Evolutionary conservation across 2,113 vertebrate genomes (phyloP).

Genomic region (Synchiropus splendidus): DNA sequence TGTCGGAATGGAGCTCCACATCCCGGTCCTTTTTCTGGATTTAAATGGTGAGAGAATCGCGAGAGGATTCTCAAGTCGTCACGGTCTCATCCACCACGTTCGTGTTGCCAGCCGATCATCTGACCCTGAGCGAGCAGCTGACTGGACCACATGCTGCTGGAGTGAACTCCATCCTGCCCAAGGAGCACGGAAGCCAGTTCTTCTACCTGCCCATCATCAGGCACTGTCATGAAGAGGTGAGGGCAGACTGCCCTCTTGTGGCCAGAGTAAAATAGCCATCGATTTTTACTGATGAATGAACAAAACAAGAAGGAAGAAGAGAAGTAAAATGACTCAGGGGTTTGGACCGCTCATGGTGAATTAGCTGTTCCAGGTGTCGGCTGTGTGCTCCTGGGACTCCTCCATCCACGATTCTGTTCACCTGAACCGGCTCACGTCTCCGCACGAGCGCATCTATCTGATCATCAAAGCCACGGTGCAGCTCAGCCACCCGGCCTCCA

Average conservation of each 20-base stretch:
- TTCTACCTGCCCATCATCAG: slow-evolving; percentile 95
- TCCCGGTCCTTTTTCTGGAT: slow-evolving; percentile 93
- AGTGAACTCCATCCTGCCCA: slow-evolving; percentile 94
- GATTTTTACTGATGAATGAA: background rate
- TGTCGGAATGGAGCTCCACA: slow-evolving; percentile 90
- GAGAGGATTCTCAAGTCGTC: background rate
- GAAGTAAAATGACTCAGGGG: no score
- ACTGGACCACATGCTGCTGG: slow-evolving; percentile 84
- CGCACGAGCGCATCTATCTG: slow-evolving; percentile 88
- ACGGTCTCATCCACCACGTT: slow-evolving; percentile 1
- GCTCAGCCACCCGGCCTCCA: slow-evolving; percentile 90
- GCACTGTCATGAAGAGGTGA: slow-evolving; percentile 89
- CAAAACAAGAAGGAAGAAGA: no score
- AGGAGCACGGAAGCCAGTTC: slow-evolving; percentile 95
- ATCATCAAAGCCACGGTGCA: slow-evolving; percentile 92
- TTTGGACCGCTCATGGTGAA: background rate
- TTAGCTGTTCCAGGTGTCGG: slow-evolving; percentile 76
- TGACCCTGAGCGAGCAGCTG: slow-evolving; percentile 87
- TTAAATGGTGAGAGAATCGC: slow-evolving; percentile 77
- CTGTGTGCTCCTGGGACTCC: slow-evolving; percentile 91
- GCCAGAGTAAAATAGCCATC: background rate
- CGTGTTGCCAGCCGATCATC: slow-evolving; percentile 78
- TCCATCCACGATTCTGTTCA: slow-evolving; percentile 93
- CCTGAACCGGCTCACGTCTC: slow-evolving; percentile 86
- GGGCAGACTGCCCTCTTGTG: slow-evolving; percentile 31